Conservation (phyloP, 1,140 invertebrate species). For the Potamilus streckersoni region DNA sequence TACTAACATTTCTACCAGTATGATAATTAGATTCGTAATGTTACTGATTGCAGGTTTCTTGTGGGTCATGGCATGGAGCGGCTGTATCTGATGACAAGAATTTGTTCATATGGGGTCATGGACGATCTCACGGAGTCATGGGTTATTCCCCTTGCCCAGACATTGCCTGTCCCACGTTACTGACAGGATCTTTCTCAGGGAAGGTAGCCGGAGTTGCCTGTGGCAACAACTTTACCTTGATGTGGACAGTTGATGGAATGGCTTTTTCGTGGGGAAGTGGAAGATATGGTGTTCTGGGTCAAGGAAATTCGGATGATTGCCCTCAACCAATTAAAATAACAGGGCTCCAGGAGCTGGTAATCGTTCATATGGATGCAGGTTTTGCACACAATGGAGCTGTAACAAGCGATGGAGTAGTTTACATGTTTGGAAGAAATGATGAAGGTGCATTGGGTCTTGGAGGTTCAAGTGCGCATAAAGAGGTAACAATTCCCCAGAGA, state of each 20-base stretch:
- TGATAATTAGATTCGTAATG: neutral
- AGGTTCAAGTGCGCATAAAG: constrained; percentile 74
- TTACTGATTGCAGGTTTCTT: constrained; percentile 36
- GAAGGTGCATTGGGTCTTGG: constrained; percentile 88
- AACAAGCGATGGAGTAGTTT: constrained; percentile 83
- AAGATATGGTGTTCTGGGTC: constrained; percentile 43
- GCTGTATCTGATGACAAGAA: constrained; percentile 24
- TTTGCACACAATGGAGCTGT: constrained; percentile 72
- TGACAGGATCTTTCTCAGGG: constrained; percentile 1
- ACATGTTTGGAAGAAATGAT: constrained; percentile 94
- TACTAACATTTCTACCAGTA: no score
- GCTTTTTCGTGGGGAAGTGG: constrained; percentile 44
- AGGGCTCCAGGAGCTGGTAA: constrained; percentile 10
- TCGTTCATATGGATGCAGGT: constrained; percentile 35
- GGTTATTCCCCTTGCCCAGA: neutral
- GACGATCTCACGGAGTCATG: constrained; percentile 34
- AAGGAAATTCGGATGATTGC: constrained; percentile 30
- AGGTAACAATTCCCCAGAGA: constrained; percentile 2
- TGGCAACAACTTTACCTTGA: constrained; percentile 42
- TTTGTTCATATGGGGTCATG: constrained; percentile 39
- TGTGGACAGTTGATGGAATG: constrained; percentile 36
- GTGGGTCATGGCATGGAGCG: constrained; percentile 46
- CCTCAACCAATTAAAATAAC: constrained; percentile 17
- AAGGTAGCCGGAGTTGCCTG: constrained; percentile 36
- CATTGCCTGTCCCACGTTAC: neutral